Conservation (phyloP, 2,797 vertebrate genomes). For the Corythornis leucogaster region DNA sequence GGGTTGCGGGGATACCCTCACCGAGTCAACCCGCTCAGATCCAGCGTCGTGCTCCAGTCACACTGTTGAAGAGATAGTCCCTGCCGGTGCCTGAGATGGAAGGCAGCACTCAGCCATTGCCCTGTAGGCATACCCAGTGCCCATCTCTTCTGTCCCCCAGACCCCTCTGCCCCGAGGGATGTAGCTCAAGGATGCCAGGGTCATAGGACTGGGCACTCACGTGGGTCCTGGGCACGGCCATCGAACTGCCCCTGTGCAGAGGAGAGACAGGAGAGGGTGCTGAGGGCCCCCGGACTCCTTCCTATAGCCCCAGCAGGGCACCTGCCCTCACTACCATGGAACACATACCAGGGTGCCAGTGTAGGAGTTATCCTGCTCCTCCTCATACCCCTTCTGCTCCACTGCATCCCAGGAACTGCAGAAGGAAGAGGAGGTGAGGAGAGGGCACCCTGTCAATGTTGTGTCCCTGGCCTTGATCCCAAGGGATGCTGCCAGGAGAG, state of each 20-base stretch:
- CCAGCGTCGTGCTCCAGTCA: slow-evolving; percentile 53
- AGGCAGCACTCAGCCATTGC: not conserved
- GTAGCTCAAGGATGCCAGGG: not conserved
- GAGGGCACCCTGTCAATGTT: fast-evolving
- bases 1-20: not conserved
- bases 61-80: slow-evolving; percentile 63
- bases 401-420: not conserved
- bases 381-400: fast-evolving
- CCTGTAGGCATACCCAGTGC: fast-evolving
- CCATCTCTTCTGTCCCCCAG: not conserved
- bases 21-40: not conserved
- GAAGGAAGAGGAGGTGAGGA: not conserved
- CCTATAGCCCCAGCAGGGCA: fast-evolving
- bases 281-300: not conserved
- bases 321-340: fast-evolving
- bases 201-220: slow-evolving; percentile 38
- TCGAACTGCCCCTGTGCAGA: slow-evolving; percentile 50
- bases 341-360: not conserved
- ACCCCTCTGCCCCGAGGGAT: not conserved
- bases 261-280: not conserved
- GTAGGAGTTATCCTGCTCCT: fast-evolving
- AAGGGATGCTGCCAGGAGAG: not conserved
- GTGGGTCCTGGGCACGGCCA: slow-evolving; percentile 56
- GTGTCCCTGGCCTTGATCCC: fast-evolving
- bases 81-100: slow-evolving; percentile 59